phyloP scores from a whole-genome alignment of 2,113 vertebrate species.

The Cyanistes caeruleus region DNA sequence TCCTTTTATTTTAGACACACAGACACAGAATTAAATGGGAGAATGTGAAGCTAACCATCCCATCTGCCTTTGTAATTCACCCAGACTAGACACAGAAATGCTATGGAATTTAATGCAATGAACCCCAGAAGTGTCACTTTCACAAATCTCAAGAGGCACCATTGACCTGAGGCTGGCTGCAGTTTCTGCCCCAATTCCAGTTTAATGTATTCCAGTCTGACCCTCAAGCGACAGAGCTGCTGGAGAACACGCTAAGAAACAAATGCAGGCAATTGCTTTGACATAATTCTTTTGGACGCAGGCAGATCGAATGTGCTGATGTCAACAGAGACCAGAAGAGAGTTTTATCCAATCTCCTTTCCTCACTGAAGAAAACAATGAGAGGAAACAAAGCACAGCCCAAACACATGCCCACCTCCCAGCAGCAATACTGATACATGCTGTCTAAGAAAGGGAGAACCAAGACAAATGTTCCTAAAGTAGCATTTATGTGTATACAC shows the following conservation, averaged over 20 bases:
- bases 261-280: slow-evolving; percentile 43
- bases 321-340: slow-evolving; percentile 46
- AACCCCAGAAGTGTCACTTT: slow-evolving; percentile 58
- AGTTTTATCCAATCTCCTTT: not conserved
- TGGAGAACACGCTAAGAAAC: slow-evolving; percentile 7
- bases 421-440: not conserved
- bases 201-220: slow-evolving; percentile 39
- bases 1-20: not conserved
- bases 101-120: slow-evolving; percentile 20
- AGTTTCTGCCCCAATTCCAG: slow-evolving; percentile 57
- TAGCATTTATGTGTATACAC: not conserved
- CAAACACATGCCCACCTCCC: not conserved
- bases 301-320: slow-evolving; percentile 48
- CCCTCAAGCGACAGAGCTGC: slow-evolving; percentile 22
- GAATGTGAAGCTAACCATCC: not conserved
- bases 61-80: slow-evolving; percentile 14
- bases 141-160: slow-evolving; percentile 49
- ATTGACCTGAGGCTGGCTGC: slow-evolving; percentile 32
- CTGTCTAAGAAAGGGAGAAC: not conserved
- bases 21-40: not conserved
- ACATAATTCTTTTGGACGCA: slow-evolving; percentile 53
- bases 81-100: slow-evolving; percentile 4
- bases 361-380: not conserved
- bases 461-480: not conserved
- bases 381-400: slow-evolving; percentile 14